Percentiles rank a stretch among this genome's conserved stretches.
These are phyloP conservation scores for Sapayoa aenigma DNA, from an alignment of 2,113 vertebrate species.

Conservation along the genomic window DNA sequence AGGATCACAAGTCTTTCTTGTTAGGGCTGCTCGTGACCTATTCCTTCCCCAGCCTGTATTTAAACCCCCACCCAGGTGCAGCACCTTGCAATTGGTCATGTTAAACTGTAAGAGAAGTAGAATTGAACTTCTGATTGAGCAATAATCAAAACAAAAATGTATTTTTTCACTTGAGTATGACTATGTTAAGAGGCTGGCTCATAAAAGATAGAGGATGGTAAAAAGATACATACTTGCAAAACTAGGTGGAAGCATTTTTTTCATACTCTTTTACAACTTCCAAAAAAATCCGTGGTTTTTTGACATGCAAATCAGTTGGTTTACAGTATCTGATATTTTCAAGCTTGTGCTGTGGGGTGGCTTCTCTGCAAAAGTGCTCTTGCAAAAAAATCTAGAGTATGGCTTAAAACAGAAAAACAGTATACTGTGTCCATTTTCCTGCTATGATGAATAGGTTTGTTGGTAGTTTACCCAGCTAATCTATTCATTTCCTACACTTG, in stretches of 20 bases:
- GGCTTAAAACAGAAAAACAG: not conserved
- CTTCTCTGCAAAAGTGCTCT: not conserved
- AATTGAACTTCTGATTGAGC: conserved; percentile 29
- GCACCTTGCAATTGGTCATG: no score
- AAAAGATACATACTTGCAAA: not conserved
- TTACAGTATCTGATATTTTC: not conserved
- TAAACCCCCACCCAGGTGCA: no score
- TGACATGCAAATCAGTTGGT: not conserved
- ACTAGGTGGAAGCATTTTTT: not conserved
- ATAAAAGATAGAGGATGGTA: not conserved
- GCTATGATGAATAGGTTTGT: not conserved
- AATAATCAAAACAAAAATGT: conserved; percentile 32
- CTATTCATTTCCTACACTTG: not conserved
- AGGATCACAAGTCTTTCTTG: not conserved
- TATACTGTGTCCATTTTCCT: not conserved
- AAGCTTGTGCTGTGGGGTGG: not conserved
- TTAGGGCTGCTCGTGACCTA: no score
- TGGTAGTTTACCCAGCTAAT: not conserved
- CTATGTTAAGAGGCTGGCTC: not conserved
- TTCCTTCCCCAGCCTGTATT: no score
- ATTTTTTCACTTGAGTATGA: conserved; percentile 31
- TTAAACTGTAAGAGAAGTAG: not conserved
- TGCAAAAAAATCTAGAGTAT: not conserved
- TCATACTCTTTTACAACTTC: not conserved
- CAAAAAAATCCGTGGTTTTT: not conserved